Percentiles rank a stretch among this genome's conserved stretches.
phyloP scores from a whole-genome alignment of 2,113 vertebrate species.

The Myanophis thanlyinensis region DNA sequence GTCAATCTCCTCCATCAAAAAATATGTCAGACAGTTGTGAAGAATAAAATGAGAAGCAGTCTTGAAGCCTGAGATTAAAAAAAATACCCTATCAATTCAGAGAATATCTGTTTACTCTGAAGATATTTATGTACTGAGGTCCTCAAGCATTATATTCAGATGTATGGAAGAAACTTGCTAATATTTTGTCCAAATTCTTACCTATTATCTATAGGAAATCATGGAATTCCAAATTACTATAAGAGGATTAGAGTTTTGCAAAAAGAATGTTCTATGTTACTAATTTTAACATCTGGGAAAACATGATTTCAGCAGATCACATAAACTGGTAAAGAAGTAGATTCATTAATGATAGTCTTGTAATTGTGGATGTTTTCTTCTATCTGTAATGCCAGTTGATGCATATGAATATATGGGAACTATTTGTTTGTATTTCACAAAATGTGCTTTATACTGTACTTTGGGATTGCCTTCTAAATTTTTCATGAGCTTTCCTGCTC shows the following conservation, averaged over 20 bases:
- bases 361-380: conserved; percentile 1
- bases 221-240: background rate
- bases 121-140: background rate
- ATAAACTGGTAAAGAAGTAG: background rate
- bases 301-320: background rate
- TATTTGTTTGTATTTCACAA: background rate
- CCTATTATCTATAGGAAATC: background rate
- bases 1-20: background rate
- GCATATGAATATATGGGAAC: background rate
- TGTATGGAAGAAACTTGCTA: background rate
- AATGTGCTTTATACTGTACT: conserved; percentile 17
- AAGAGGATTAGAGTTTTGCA: background rate
- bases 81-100: background rate
- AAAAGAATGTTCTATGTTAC: background rate
- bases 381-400: background rate
- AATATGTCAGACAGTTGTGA: background rate
- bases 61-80: background rate
- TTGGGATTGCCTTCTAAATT: background rate
- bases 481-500: background rate
- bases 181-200: background rate
- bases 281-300: background rate
- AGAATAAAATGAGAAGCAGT: background rate
- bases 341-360: background rate
- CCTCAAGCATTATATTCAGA: background rate
- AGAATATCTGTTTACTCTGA: background rate